Evolutionary conservation across 2,888 invertebrate species (phyloP).

Genomic region (Atethmia centrago): DNA sequence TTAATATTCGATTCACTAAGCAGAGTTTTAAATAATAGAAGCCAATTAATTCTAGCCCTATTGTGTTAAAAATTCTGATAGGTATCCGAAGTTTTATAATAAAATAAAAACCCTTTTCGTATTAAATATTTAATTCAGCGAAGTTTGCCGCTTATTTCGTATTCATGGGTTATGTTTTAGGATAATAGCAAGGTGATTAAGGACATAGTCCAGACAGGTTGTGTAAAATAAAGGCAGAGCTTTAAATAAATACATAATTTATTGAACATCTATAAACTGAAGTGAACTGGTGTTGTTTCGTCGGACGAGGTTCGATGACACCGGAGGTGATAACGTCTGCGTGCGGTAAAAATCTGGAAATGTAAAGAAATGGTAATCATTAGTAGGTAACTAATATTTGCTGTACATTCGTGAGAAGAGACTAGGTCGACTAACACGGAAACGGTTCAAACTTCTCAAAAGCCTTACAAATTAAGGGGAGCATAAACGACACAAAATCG

Average conservation of each 20-base stretch:
- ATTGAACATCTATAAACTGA: slow-evolving; percentile 70
- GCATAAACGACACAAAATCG: neutral
- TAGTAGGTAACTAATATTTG: neutral
- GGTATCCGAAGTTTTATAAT: slow-evolving; percentile 30
- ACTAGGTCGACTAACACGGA: neutral
- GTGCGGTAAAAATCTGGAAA: slow-evolving; percentile 77
- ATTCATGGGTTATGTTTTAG: slow-evolving; percentile 15
- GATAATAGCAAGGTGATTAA: slow-evolving; percentile 27
- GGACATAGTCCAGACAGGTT: slow-evolving; percentile 10
- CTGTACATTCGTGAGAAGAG: neutral
- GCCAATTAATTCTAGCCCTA: slow-evolving; percentile 29
- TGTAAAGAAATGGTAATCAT: slow-evolving; percentile 46
- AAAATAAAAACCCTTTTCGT: slow-evolving; percentile 35
- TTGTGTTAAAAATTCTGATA: slow-evolving; percentile 33
- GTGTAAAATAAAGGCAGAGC: slow-evolving; percentile 46
- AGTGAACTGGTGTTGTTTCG: slow-evolving; percentile 70
- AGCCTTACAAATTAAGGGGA: neutral
- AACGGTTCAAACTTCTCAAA: neutral
- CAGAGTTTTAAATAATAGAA: slow-evolving; percentile 6
- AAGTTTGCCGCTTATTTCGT: slow-evolving; percentile 16
- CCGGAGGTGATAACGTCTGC: slow-evolving; percentile 69
- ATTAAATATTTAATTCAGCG: slow-evolving; percentile 21
- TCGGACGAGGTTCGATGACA: slow-evolving; percentile 65
- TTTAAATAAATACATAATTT: slow-evolving; percentile 58
- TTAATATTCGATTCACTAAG: slow-evolving; percentile 16